Evolutionary conservation across 2,888 invertebrate species (phyloP).

Genomic region (Microctonus brassicae): DNA sequence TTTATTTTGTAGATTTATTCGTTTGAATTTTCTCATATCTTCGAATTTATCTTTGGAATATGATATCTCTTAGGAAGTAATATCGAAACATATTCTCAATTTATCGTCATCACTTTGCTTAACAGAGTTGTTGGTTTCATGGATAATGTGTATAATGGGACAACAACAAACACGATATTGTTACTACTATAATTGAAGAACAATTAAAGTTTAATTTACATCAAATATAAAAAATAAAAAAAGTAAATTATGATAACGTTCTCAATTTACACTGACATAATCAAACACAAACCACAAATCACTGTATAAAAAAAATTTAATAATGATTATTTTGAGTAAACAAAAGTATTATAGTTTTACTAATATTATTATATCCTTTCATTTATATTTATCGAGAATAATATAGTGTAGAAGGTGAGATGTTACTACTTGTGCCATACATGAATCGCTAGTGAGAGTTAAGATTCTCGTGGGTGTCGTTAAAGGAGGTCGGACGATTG

Average conservation of each 20-base stretch:
- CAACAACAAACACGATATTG: not conserved
- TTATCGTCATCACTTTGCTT: not conserved
- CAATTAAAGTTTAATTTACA: not conserved
- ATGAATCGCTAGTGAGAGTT: slow-evolving; percentile 13
- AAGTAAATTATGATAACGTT: not conserved
- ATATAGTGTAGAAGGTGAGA: not conserved
- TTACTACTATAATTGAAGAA: not conserved
- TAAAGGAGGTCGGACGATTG: slow-evolving; percentile 31
- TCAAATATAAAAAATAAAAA: not conserved
- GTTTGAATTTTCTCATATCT: not conserved
- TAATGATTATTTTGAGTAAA: not conserved
- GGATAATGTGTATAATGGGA: not conserved
- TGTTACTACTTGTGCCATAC: not conserved
- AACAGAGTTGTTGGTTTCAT: not conserved
- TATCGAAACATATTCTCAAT: not conserved
- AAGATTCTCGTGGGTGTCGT: slow-evolving; percentile 44
- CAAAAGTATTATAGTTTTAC: not conserved
- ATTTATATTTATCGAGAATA: not conserved
- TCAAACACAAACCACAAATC: not conserved
- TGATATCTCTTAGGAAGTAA: not conserved
- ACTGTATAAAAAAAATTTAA: not conserved
- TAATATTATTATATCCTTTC: not conserved
- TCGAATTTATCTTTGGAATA: not conserved
- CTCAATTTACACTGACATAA: not conserved
- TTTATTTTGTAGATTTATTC: not conserved